Percentiles rank a stretch among this genome's conserved stretches.
Evolutionary conservation across 1,140 invertebrate species (phyloP).

Genomic region (Megathymus violae): DNA sequence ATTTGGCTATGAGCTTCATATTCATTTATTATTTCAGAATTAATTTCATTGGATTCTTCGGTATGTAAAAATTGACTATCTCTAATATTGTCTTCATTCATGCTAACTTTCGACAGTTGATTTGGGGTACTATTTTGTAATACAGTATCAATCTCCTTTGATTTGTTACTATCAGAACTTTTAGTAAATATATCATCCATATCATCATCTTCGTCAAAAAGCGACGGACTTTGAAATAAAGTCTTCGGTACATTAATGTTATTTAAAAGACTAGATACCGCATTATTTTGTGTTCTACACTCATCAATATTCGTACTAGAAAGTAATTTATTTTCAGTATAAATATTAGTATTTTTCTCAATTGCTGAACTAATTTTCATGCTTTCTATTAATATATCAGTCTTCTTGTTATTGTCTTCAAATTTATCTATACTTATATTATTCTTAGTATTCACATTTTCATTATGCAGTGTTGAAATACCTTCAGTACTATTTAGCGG

Average conservation of each 20-base stretch:
- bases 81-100: background rate
- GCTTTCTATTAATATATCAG: conserved; percentile 15
- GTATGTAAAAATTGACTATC: background rate
- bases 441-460: background rate
- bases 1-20: conserved; percentile 39
- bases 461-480: background rate
- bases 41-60: background rate
- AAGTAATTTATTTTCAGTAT: conserved; percentile 31
- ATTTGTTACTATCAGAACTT: background rate
- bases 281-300: background rate
- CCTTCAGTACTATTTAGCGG: background rate
- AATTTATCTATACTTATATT: background rate
- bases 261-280: conserved; percentile 2
- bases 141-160: background rate
- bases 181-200: conserved; percentile 28
- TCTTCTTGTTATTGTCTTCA: conserved; percentile 7
- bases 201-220: conserved; percentile 58
- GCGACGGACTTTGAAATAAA: conserved; percentile 46
- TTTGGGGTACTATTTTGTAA: background rate
- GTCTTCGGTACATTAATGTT: conserved; percentile 4
- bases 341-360: conserved; percentile 2
- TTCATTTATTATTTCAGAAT: background rate
- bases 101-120: background rate
- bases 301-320: conserved; percentile 7
- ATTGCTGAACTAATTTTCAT: background rate